These are phyloP conservation scores for Nyctereutes procyonoides DNA, from an alignment of 2,113 vertebrate genomes.

Conservation along the genomic window DNA sequence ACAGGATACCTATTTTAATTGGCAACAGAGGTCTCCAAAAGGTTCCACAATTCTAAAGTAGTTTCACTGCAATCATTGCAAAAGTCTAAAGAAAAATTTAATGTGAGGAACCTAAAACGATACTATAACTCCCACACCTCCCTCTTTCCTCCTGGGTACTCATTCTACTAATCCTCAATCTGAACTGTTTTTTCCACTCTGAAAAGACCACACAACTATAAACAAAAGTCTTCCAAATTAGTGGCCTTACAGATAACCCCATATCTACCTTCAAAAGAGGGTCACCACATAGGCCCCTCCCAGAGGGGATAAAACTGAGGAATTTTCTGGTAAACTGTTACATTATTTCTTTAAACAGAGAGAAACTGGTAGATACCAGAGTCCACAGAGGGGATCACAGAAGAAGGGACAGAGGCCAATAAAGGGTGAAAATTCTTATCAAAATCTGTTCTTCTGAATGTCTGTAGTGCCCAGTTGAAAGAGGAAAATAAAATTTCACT, in stretches of 20 bases:
- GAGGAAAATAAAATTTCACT: not conserved
- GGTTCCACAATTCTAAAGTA: not conserved
- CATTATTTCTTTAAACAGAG: not conserved
- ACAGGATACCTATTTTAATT: not conserved
- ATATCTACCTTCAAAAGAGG: not conserved
- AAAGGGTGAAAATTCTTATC: not conserved
- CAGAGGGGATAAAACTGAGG: not conserved
- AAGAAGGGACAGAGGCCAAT: not conserved
- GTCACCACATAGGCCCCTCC: not conserved
- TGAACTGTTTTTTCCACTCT: not conserved
- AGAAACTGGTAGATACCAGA: not conserved
- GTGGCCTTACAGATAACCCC: not conserved
- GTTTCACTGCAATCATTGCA: not conserved
- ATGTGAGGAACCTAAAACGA: not conserved
- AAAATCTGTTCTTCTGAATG: not conserved
- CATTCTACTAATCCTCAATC: not conserved
- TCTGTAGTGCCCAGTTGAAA: not conserved
- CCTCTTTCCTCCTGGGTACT: not conserved
- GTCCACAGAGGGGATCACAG: not conserved
- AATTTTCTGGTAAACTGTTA: not conserved
- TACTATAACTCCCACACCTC: not conserved
- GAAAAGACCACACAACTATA: not conserved
- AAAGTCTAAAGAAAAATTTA: not conserved
- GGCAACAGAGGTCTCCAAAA: not conserved
- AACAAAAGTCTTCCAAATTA: not conserved